A percentile compares a stretch with the other conserved stretches of the same genome.
phyloP scores from a whole-genome alignment of 37 sponge, comb jelly and placozoan genomes.

The Hormiphora californensis region DNA sequence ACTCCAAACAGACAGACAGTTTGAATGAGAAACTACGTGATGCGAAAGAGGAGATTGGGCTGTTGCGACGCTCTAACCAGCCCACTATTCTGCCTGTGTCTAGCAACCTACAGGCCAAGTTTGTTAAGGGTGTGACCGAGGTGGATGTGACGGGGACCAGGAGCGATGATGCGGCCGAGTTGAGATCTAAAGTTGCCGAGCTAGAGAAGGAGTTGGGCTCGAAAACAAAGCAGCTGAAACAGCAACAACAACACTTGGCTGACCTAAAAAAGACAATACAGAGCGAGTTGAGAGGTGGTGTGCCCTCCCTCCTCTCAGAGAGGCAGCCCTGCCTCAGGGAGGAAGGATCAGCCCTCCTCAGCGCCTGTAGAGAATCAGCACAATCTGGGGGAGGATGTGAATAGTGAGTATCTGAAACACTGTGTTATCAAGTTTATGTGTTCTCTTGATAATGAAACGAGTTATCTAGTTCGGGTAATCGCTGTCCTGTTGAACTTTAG shows the following conservation, averaged over 20 bases:
- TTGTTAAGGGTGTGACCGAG: constrained; percentile 29
- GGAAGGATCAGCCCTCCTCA: background rate
- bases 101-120: constrained; percentile 23
- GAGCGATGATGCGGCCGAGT: background rate
- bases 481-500: constrained; percentile 16
- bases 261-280: constrained; percentile 39
- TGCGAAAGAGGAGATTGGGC: constrained; percentile 17
- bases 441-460: constrained; percentile 22
- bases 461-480: background rate
- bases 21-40: background rate
- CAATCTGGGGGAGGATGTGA: background rate
- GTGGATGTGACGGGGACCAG: constrained; percentile 36
- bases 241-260: constrained; percentile 17
- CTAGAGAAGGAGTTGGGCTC: background rate
- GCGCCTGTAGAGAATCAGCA: background rate
- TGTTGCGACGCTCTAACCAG: background rate
- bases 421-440: constrained; percentile 30
- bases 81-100: constrained; percentile 26
- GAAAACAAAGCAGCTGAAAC: constrained; percentile 48
- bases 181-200: background rate
- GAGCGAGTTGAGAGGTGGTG: constrained; percentile 8
- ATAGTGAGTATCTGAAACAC: constrained; percentile 19
- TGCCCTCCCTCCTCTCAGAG: background rate
- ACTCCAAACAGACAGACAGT: background rate
- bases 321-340: background rate